Conservation (phyloP, 37 sponge, comb jelly and placozoan genomes). For the Halisarca cf. caerulea region DNA sequence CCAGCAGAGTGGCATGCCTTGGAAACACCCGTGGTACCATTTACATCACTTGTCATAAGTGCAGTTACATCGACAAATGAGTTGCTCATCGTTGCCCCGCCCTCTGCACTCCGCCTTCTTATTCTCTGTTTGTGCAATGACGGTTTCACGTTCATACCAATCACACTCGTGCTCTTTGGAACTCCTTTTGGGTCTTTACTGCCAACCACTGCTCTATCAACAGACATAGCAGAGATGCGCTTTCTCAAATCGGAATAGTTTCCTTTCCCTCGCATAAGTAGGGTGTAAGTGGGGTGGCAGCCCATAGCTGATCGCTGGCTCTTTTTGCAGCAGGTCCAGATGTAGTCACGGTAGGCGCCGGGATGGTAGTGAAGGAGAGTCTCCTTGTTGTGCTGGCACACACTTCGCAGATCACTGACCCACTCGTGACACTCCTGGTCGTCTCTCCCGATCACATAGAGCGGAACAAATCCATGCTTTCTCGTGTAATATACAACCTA, state of each 20-base stretch:
- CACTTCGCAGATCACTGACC: conserved; percentile 59
- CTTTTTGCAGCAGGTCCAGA: conserved; percentile 68
- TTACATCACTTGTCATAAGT: background rate
- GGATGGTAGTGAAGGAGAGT: conserved; percentile 85
- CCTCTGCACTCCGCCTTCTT: conserved; percentile 2
- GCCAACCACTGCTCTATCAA: background rate
- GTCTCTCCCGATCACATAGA: conserved; percentile 71
- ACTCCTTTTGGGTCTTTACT: background rate
- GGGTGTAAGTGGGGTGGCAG: conserved; percentile 75
- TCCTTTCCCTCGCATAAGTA: conserved; percentile 69
- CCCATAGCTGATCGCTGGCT: conserved; percentile 49
- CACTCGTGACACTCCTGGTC: conserved; percentile 55
- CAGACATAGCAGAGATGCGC: background rate
- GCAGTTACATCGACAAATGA: conserved; percentile 24
- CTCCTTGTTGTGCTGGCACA: conserved; percentile 68
- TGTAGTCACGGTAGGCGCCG: conserved; percentile 42
- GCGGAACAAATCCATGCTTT: conserved; percentile 66
- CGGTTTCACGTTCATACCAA: background rate
- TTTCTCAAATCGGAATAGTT: conserved; percentile 73
- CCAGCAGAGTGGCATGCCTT: background rate
- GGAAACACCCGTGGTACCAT: background rate
- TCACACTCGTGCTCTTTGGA: background rate
- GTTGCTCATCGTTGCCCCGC: conserved; percentile 4
- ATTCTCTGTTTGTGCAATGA: no score
- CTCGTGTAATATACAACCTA: conserved; percentile 63